Percentiles rank a stretch among this genome's conserved stretches.
These are phyloP conservation scores for Cuculus canorus DNA, from an alignment of 2,797 vertebrate species.

Conservation along the genomic window DNA sequence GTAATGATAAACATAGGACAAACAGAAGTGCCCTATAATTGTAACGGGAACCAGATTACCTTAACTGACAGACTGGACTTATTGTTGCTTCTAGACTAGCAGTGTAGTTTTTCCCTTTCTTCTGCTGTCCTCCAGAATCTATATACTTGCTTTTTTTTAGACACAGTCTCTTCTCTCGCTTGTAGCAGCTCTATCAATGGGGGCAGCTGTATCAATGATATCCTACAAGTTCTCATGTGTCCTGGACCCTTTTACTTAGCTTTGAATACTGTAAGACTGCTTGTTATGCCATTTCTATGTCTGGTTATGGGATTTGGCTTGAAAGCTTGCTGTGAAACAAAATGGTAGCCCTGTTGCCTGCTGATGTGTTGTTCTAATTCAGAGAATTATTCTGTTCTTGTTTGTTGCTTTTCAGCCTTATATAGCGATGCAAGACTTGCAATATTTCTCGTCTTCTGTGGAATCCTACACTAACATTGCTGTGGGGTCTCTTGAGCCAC, in stretches of 20 bases:
- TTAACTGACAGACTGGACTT: neutral
- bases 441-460: neutral
- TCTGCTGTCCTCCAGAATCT: neutral
- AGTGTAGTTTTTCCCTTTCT: neutral
- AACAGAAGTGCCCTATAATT: neutral
- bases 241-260: neutral
- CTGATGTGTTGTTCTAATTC: neutral
- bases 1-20: neutral
- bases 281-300: neutral
- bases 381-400: neutral
- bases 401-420: neutral
- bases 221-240: fast-evolving
- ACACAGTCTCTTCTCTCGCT: neutral
- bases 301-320: neutral
- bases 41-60: neutral
- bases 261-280: neutral
- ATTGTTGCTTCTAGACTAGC: neutral
- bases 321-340: neutral
- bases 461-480: neutral
- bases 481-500: neutral
- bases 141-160: neutral
- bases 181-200: neutral
- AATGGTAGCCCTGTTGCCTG: fast-evolving
- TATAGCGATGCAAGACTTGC: neutral
- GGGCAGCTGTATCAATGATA: neutral